phyloP scores from a whole-genome alignment of 2,797 vertebrate species.

The Galaxias olidus region DNA sequence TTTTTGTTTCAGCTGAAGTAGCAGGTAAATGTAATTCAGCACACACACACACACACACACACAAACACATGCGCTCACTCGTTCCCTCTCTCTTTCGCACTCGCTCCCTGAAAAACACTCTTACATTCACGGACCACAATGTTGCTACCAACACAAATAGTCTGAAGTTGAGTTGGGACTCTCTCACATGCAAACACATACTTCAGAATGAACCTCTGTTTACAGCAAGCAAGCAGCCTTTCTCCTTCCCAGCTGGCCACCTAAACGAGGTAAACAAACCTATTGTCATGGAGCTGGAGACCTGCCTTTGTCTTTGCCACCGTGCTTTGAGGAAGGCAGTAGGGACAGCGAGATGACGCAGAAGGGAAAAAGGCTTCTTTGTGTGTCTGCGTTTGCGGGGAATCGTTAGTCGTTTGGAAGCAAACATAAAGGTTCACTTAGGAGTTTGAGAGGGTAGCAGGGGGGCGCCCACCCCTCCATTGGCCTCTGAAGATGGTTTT shows the following conservation, averaged over 20 bases:
- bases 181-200: too few species aligned
- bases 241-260: neutral
- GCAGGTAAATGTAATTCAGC: neutral
- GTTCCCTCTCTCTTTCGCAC: too few species aligned
- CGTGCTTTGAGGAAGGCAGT: neutral
- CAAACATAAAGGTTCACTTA: neutral
- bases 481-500: too few species aligned
- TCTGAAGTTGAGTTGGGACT: constrained; percentile 8
- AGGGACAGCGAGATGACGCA: neutral
- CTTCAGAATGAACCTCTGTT: too few species aligned
- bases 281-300: neutral
- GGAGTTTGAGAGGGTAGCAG: neutral
- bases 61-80: neutral
- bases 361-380: neutral
- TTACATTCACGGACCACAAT: neutral
- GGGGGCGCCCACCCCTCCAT: too few species aligned
- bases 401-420: neutral
- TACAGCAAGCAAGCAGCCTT: too few species aligned
- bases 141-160: constrained; percentile 2
- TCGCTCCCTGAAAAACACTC: neutral
- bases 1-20: neutral
- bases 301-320: neutral
- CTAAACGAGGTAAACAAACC: neutral
- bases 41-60: neutral
- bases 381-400: neutral